These are phyloP conservation scores for Pachyseris speciosa DNA, from an alignment of 64 coral and sea anemone genomes.

Conservation along the genomic window DNA sequence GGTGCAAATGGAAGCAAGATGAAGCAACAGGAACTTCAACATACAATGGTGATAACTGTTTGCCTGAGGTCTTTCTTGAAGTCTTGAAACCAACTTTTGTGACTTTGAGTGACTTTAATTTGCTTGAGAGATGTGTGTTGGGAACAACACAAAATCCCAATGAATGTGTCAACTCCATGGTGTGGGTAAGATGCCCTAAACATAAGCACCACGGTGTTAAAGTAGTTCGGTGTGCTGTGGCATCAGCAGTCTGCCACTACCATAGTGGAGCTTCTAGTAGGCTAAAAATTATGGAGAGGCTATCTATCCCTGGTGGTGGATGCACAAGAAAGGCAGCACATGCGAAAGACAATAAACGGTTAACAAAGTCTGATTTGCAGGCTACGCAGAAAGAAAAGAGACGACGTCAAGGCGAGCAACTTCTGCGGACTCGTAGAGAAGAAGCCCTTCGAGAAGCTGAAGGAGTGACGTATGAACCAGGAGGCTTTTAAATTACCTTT, in stretches of 20 bases:
- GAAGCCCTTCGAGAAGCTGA: conserved; percentile 55
- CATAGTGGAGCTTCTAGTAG: no score
- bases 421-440: conserved; percentile 5
- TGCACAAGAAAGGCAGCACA: no score
- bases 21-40: background rate
- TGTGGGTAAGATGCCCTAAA: no score
- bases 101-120: conserved; percentile 49
- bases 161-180: no score
- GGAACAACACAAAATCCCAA: no score
- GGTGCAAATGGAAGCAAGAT: background rate
- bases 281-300: no score
- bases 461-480: background rate
- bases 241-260: no score
- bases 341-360: no score
- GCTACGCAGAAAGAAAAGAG: conserved; percentile 10
- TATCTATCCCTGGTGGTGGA: no score
- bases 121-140: no score
- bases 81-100: conserved; percentile 38
- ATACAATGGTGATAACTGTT: background rate
- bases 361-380: conserved; percentile 31
- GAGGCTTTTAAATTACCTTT: conserved; percentile 46
- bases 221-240: conserved; percentile 41
- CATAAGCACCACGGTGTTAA: no score
- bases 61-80: no score
- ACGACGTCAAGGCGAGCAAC: background rate